Evolutionary conservation across 2,888 invertebrate species (phyloP).

Genomic region (Nowickia ferox): DNA sequence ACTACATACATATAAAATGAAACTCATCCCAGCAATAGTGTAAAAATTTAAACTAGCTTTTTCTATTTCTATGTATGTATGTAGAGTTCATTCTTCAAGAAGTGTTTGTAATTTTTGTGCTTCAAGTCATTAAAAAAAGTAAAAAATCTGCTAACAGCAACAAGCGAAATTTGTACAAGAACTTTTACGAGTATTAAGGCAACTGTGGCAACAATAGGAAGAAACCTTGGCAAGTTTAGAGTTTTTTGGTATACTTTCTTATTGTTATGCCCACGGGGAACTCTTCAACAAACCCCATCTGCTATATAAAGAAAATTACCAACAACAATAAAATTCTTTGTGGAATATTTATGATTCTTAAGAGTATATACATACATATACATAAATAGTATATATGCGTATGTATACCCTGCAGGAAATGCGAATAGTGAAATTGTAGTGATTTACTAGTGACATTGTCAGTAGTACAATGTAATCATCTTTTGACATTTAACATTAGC

Average conservation of each 20-base stretch:
- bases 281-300: slow-evolving; percentile 46
- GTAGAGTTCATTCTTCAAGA: no score
- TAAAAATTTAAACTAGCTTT: slow-evolving; percentile 7
- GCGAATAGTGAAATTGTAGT: no score
- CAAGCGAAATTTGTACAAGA: slow-evolving; percentile 50
- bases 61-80: neutral
- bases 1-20: slow-evolving; percentile 46
- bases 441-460: no score
- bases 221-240: slow-evolving; percentile 21
- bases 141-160: slow-evolving; percentile 44
- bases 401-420: no score
- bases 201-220: slow-evolving; percentile 3
- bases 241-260: slow-evolving; percentile 11
- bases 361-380: no score
- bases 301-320: slow-evolving; percentile 17
- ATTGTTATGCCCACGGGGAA: slow-evolving; percentile 49
- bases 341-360: no score
- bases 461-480: no score
- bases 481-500: no score
- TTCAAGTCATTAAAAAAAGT: slow-evolving; percentile 3
- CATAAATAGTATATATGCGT: no score
- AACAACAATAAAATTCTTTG: neutral
- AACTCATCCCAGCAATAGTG: slow-evolving; percentile 36
- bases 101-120: neutral
- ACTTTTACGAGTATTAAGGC: slow-evolving; percentile 11